Conservation (phyloP, 2,113 vertebrate genomes). For the Limanda limanda region DNA sequence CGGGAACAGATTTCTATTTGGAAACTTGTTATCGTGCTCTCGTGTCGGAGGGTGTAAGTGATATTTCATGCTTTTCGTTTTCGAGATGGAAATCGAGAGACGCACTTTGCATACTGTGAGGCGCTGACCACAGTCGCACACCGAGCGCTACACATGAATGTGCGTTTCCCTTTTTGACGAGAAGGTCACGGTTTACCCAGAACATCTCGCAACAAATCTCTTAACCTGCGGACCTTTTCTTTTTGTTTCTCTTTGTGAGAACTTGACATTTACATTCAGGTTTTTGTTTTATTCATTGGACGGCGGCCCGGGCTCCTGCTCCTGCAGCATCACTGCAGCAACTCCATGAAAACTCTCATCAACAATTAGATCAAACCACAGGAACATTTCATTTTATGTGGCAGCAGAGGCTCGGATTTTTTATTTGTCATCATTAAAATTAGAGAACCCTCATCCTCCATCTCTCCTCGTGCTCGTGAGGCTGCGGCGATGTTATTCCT, state of each 20-base stretch:
- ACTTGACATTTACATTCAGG: conserved; percentile 62
- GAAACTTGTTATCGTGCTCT: conserved; percentile 26
- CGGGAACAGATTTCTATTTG: conserved; percentile 48
- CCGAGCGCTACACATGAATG: neutral
- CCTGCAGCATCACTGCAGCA: conserved; percentile 39
- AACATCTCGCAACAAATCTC: conserved; percentile 31
- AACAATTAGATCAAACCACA: conserved; percentile 29
- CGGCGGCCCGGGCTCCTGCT: conserved; percentile 1
- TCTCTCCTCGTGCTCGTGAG: conserved; percentile 32
- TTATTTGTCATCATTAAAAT: conserved; percentile 32
- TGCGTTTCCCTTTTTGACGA: neutral
- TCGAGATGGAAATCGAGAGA: conserved; percentile 38
- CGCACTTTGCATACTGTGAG: conserved; percentile 30
- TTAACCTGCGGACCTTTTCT: conserved; percentile 50
- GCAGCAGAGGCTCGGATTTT: neutral
- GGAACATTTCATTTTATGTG: conserved; percentile 4
- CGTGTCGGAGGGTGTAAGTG: conserved; percentile 17
- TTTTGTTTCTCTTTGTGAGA: conserved; percentile 35
- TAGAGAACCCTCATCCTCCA: conserved; percentile 33
- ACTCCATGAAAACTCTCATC: conserved; percentile 36
- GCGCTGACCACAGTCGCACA: neutral
- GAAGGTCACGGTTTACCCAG: conserved; percentile 33
- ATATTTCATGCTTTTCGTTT: conserved; percentile 52
- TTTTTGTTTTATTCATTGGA: conserved; percentile 33
- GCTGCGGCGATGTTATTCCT: conserved; percentile 49